Percentiles rank a stretch among this genome's conserved stretches.
Evolutionary conservation across 2,797 vertebrate species (phyloP).

Genomic region (Gambusia yucatana): DNA sequence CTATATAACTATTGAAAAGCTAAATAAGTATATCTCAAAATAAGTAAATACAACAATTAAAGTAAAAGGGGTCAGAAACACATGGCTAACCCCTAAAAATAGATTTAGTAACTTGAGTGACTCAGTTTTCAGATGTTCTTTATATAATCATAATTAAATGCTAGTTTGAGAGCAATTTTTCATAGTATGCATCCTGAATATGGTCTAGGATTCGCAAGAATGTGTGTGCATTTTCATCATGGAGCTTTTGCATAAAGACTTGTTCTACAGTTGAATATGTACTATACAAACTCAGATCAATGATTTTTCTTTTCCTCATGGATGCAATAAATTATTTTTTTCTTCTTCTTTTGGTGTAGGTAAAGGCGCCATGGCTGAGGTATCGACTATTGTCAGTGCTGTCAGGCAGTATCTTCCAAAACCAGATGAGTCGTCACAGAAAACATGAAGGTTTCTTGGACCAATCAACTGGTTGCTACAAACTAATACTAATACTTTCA

Average conservation of each 20-base stretch:
- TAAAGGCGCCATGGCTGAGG: conserved; percentile 94
- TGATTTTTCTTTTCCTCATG: background rate
- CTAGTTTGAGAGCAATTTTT: background rate
- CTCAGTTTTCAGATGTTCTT: background rate
- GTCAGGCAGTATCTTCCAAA: conserved; percentile 76
- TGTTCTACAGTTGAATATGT: background rate
- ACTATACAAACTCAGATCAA: background rate
- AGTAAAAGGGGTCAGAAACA: background rate
- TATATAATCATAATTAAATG: background rate
- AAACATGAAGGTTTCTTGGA: conserved; percentile 15
- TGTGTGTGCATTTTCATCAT: background rate
- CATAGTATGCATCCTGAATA: background rate
- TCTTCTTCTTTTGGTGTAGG: conserved; percentile 77
- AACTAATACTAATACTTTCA: conserved; percentile 2
- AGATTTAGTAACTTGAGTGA: background rate
- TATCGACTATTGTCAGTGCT: conserved; percentile 84
- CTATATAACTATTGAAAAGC: too few species aligned
- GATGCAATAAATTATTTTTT: conserved; percentile 1
- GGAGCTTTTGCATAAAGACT: background rate
- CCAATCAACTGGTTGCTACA: background rate
- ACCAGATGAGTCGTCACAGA: conserved; percentile 44
- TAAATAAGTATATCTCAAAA: too few species aligned
- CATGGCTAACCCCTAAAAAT: background rate
- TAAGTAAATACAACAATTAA: background rate
- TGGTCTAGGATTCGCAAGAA: background rate